Evolutionary conservation across 2,797 vertebrate species (phyloP).

Genomic region (Coccyzus lansbergi): DNA sequence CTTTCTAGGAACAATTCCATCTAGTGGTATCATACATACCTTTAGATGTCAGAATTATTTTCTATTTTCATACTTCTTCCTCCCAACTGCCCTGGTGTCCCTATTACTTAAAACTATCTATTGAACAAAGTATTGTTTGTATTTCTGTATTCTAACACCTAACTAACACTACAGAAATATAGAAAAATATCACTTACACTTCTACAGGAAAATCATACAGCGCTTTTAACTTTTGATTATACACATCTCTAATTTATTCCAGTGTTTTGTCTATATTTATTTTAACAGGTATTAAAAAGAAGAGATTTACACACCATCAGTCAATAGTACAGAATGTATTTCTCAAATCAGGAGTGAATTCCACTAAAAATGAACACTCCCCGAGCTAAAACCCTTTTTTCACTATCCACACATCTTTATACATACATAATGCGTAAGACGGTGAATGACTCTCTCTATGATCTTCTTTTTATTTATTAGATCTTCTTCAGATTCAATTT

Average conservation of each 20-base stretch:
- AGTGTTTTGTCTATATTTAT: neutral
- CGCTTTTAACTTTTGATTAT: neutral
- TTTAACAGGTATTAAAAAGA: neutral
- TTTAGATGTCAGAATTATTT: neutral
- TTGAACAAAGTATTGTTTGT: neutral
- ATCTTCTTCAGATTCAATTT: slow-evolving; percentile 96
- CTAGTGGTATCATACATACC: neutral
- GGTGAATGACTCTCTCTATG: slow-evolving; percentile 96
- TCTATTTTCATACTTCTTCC: neutral
- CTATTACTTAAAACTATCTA: neutral
- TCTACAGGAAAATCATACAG: neutral
- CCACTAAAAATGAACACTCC: neutral
- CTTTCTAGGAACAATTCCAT: neutral
- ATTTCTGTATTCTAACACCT: neutral
- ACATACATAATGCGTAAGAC: slow-evolving; percentile 95
- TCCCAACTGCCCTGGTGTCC: neutral
- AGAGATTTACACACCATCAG: neutral
- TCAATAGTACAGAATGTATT: neutral
- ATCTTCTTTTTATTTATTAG: slow-evolving; percentile 93
- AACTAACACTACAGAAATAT: neutral
- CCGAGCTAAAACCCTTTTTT: neutral
- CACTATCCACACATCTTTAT: neutral
- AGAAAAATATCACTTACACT: neutral
- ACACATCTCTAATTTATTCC: neutral
- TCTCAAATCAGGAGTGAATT: neutral